Percentiles rank a stretch among this genome's conserved stretches.
phyloP scores from a whole-genome alignment of 2,113 vertebrate species.

The Protobothrops mucrosquamatus region DNA sequence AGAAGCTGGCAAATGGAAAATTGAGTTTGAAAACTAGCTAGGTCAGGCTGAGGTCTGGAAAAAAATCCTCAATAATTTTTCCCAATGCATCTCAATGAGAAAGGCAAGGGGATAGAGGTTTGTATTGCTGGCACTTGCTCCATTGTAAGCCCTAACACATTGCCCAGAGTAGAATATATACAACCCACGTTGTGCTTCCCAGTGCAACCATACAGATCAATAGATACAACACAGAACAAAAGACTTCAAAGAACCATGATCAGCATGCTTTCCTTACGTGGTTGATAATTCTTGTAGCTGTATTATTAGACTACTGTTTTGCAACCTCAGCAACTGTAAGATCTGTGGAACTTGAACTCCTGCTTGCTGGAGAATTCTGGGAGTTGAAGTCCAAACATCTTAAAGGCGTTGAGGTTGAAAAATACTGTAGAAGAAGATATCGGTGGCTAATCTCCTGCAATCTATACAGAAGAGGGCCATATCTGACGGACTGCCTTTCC shows the following conservation, averaged over 20 bases:
- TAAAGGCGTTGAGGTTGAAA: neutral
- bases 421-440: neutral
- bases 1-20: neutral
- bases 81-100: neutral
- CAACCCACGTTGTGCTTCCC: neutral
- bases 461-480: neutral
- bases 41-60: neutral
- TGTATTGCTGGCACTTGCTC: neutral
- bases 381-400: neutral
- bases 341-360: neutral
- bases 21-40: neutral
- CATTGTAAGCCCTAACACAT: neutral
- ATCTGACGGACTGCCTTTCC: neutral
- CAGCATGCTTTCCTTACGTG: neutral
- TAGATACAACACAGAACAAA: neutral
- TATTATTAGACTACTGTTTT: neutral
- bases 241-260: neutral
- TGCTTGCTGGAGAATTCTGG: neutral
- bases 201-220: neutral
- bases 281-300: neutral
- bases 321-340: neutral
- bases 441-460: neutral
- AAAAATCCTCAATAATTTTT: neutral
- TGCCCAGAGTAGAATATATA: neutral
- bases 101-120: neutral